Base-by-base conservation (phyloP, 2,113 vertebrate genomes). In the Pholis gunnellus region DNA sequence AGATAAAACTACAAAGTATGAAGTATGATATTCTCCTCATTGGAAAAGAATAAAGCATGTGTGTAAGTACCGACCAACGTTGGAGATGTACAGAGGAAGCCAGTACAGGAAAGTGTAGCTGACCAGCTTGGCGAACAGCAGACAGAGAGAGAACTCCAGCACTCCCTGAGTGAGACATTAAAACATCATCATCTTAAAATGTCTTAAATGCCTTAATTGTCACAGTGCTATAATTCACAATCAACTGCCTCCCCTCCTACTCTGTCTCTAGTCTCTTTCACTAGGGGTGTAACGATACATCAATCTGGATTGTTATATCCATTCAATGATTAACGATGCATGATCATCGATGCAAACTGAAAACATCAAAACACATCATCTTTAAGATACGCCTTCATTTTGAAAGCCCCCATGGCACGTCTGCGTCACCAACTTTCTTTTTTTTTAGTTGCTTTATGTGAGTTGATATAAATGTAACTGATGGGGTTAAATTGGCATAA, bases 101-200 rank as follows among this genome's bases (percentile, higher is more conserved):
- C 98, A 99, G 94, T 97, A 99, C 7, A 99, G 96, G 92, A 99
- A 99, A 0, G 98, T 99, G 93, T 99, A 99, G 94, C 97, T 99
- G 94, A 99, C 98, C 88, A 99, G 93, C 85, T 99, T 99, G 77
- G 98, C 98, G 44, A 99, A 99, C 18, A 99, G 95, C 85, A 99
- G 93, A 88, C 97, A 99, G 13, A 99, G 93, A 2, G 98, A 98
- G 89, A 99, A 99, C 91, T 99, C 98, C 50, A 99, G 86, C 74
- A 99, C 98, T 0, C 98, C 98, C 98, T 99, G 92, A 10, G 36
- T 0, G 42, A 81, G 11, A 88, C 42, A 89, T 5, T 60, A 57
- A 60, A 57, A 72, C 59, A 60, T 60, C 10, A 48, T 25, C 38
- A 31, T 9, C 18, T 29, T 40, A 2, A 34, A 34, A 31, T n/a